phyloP scores from a whole-genome alignment of 1,140 invertebrate species.

The Linepithema humile region DNA sequence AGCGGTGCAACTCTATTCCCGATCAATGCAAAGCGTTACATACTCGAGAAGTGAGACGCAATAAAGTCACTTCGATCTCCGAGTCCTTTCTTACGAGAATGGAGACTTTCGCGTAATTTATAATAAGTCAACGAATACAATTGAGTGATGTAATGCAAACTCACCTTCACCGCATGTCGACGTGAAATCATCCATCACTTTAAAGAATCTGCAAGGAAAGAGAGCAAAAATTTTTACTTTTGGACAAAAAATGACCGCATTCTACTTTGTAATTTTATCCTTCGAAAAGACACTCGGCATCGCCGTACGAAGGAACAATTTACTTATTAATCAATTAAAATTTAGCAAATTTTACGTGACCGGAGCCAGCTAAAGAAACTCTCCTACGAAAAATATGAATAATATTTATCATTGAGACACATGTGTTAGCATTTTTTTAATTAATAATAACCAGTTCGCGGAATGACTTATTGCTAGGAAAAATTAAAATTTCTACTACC shows the following conservation, averaged over 20 bases:
- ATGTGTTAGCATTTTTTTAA: neutral
- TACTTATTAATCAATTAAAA: neutral
- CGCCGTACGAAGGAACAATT: neutral
- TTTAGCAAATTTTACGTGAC: neutral
- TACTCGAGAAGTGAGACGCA: neutral
- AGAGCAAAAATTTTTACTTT: slow-evolving; percentile 60
- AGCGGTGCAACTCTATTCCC: neutral
- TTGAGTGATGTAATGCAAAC: slow-evolving; percentile 60
- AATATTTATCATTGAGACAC: neutral
- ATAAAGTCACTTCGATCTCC: slow-evolving; percentile 3
- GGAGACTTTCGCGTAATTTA: neutral
- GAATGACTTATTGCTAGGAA: neutral
- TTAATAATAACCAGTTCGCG: slow-evolving; percentile 21
- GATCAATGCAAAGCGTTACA: slow-evolving; percentile 27
- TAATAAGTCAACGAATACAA: neutral
- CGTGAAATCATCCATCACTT: slow-evolving; percentile 82
- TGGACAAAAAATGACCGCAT: neutral
- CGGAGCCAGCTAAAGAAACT: slow-evolving; percentile 34
- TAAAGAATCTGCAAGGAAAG: slow-evolving; percentile 84
- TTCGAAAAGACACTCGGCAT: neutral
- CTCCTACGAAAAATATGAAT: neutral
- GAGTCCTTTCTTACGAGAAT: neutral
- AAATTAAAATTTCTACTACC: slow-evolving; percentile 1
- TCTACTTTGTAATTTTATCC: neutral
- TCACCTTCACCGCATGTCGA: slow-evolving; percentile 73